Evolutionary conservation across 37 sponge, comb jelly and placozoan genomes (phyloP).

Genomic region (Axinella damicornis): DNA sequence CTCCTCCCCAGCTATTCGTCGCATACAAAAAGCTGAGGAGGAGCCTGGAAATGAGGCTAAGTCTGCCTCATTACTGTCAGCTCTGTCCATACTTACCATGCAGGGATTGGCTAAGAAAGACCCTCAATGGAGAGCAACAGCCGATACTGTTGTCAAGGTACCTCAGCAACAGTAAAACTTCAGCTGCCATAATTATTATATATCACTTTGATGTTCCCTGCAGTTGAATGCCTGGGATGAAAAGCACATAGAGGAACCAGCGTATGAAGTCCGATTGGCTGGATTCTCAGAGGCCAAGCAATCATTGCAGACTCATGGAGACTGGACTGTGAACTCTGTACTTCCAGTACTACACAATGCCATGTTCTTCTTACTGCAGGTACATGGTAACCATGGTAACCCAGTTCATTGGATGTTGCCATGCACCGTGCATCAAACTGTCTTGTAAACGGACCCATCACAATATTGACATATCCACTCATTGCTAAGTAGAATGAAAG

Average conservation of each 20-base stretch:
- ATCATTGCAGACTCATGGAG: not conserved
- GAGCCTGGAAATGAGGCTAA: too few relatives aligned
- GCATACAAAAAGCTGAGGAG: too few relatives aligned
- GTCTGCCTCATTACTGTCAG: not conserved
- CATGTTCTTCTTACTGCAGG: conserved; percentile 59
- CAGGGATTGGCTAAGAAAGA: conserved; percentile 56
- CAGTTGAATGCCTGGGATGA: conserved; percentile 88
- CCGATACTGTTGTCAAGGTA: conserved; percentile 51
- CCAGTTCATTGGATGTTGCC: too few relatives aligned
- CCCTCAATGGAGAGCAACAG: conserved; percentile 4
- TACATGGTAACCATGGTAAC: conserved; percentile 28
- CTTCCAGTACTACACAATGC: conserved; percentile 78
- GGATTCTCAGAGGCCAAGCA: conserved; percentile 68
- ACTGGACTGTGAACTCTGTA: conserved; percentile 21
- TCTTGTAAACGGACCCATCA: too few relatives aligned
- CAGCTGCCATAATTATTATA: not conserved
- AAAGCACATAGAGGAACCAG: conserved; percentile 78
- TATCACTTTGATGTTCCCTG: not conserved
- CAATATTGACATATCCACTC: too few relatives aligned
- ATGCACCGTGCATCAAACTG: too few relatives aligned
- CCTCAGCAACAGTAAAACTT: not conserved
- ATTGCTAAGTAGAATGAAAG: too few relatives aligned
- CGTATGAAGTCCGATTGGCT: conserved; percentile 59
- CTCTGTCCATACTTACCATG: not conserved
- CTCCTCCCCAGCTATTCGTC: too few relatives aligned